Evolutionary conservation across 2,888 invertebrate species (phyloP), one percentile per base, ranked within the genome.

Genomic region (Meteorus cinctellus): DNA sequence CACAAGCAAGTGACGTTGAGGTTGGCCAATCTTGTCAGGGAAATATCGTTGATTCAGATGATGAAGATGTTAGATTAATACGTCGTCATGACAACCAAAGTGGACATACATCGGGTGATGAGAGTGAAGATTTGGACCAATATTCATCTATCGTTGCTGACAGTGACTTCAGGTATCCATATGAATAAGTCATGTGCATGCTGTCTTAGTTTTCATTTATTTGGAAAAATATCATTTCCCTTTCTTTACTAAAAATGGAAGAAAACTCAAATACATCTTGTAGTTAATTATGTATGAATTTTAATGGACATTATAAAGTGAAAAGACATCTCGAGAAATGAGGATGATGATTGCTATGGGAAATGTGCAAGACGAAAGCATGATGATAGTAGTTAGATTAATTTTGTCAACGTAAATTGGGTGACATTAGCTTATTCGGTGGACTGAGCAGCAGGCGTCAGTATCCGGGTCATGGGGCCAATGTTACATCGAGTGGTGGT

Each of bases 1-100:
- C 95, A 84, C 95, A 94, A 88, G 92, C 91, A 66, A 92, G 94
- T 77, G 93, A 94, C 79, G 93, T 93, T 83, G 93, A 93, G 77
- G 93, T 93, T 75, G 90, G 87, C 81, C 84, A 87, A 78, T 83
- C 84, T 19, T 87, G 86, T 79, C 82, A 84, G 2, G 85, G 83
- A 41, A 84, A 85, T 34, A 84, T 79, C 10, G 86, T 63, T 27
- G 89, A 89, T 76, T 88, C 87, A 72, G 89, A 89, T 77, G 89
- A 89, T 75, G 89, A 89, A 62, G 89, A 89, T 78, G 82, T 84
- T 19, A 85, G 84, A 78, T 76, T 85, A 1, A 83, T 86, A 10
- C 85, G 86, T 75, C 84, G 86, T 51, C 85, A 86, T 73, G 85
- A 86, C 31, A 85, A 78, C 66, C 85, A 84, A 67, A 89, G 89